phyloP scores from a whole-genome alignment of 2,888 invertebrate genomes.

The Drosophila gaucha region DNA sequence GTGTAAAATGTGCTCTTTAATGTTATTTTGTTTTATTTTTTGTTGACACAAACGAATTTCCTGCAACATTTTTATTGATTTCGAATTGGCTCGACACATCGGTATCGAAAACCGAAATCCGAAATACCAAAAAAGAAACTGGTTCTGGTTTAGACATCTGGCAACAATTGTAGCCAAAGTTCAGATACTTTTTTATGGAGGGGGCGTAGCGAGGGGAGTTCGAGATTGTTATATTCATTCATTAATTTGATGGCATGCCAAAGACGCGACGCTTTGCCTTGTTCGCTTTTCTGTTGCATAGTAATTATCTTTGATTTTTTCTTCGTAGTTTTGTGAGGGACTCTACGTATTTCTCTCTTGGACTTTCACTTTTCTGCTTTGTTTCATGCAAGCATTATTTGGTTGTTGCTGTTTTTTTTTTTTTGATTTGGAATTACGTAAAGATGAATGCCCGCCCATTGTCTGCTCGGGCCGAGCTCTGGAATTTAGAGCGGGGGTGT shows the following conservation, averaged over 20 bases:
- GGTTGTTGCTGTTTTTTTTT: constrained; percentile 12
- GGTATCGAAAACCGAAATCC: not conserved
- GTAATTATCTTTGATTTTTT: constrained; percentile 51
- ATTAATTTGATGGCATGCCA: constrained; percentile 61
- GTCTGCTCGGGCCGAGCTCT: constrained; percentile 36
- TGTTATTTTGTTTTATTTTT: constrained; percentile 19
- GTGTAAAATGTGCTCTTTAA: constrained; percentile 10
- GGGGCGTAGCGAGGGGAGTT: constrained; percentile 4
- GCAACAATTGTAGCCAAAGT: constrained; percentile 63
- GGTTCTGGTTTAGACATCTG: constrained; percentile 69
- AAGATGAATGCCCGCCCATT: constrained; percentile 77
- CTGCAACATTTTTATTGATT: constrained; percentile 68
- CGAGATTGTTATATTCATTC: constrained; percentile 58
- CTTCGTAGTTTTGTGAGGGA: constrained; percentile 24
- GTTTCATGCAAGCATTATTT: constrained; percentile 66
- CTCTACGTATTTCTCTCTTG: constrained; percentile 26
- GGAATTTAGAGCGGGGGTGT: constrained; percentile 66
- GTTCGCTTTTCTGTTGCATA: constrained; percentile 51
- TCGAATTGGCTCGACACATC: constrained; percentile 54
- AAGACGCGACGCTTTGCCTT: constrained; percentile 16
- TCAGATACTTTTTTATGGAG: constrained; percentile 30
- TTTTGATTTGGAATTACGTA: constrained; percentile 70
- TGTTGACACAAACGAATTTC: constrained; percentile 48
- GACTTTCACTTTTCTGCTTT: constrained; percentile 75
- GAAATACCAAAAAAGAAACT: constrained; percentile 52